Evolutionary conservation across 2,888 invertebrate genomes (phyloP).

Genomic region (Alloplasta piceator): DNA sequence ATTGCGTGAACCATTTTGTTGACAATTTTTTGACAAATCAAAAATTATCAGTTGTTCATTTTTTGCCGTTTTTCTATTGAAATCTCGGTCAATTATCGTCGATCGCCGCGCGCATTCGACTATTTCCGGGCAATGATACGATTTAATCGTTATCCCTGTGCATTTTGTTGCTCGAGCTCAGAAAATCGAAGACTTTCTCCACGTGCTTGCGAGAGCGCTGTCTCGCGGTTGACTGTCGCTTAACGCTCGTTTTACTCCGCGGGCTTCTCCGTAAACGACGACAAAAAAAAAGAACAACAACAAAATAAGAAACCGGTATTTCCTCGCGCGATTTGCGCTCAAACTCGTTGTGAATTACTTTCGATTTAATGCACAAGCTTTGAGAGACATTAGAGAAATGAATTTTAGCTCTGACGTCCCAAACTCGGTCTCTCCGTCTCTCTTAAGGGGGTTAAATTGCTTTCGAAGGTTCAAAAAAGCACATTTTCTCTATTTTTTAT

Average conservation of each 20-base stretch:
- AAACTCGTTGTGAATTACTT: slow-evolving; percentile 40
- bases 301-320: slow-evolving; percentile 33
- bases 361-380: slow-evolving; percentile 10
- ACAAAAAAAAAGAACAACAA: slow-evolving; percentile 35
- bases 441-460: too few species aligned
- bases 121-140: slow-evolving; percentile 40
- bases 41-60: not conserved
- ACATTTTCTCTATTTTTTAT: too few species aligned
- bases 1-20: too few species aligned
- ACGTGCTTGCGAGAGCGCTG: slow-evolving; percentile 19
- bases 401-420: too few species aligned
- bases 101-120: slow-evolving; percentile 6
- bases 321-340: slow-evolving; percentile 28
- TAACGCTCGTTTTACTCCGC: slow-evolving; percentile 25
- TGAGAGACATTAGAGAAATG: too few species aligned
- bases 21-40: too few species aligned
- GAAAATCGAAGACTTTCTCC: slow-evolving; percentile 63
- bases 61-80: slow-evolving; percentile 4
- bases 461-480: too few species aligned
- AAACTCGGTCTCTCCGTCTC: too few species aligned
- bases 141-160: slow-evolving; percentile 53
- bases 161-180: slow-evolving; percentile 48
- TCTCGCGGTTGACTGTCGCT: slow-evolving; percentile 27
- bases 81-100: slow-evolving; percentile 9
- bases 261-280: slow-evolving; percentile 37